Evolutionary conservation across 2,888 invertebrate genomes (phyloP), one percentile per base, ranked within the genome.

Genomic region (Phorcus lineatus): DNA sequence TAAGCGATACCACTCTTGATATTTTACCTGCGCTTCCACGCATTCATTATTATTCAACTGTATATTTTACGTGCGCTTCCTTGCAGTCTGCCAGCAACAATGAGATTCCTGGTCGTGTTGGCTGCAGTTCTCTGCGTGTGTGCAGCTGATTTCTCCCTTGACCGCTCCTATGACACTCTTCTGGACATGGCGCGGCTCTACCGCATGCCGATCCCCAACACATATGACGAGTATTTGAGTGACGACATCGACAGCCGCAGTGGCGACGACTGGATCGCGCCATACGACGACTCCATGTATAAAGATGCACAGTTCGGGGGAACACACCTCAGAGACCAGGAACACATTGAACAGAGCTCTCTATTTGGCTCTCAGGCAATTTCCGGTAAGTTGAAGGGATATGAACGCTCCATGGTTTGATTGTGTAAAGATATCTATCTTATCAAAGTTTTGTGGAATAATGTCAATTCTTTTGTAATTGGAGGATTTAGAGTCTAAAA

Each of bases 351-450:
- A 78, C 88, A 91, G 78, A 86, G 88, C 31, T 88, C 89, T 22
- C 85, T 91, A 1, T 89, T 88, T 70, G 90, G 90, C 53, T 88
- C 86, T 70, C 90, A 90, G 78, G 88, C 88, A n/a, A 87, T 90
- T 67, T 88, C 90, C 55, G 91, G 90, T 90, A 80, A 40, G 77
- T 47, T 47, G 11, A 47, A 6, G 11, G 6, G 36, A 36, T 36
- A 4, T 36, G 36, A 36, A 36, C 7, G 36, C 36, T 36, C 36
- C 36, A 36, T 7, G 36, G 7, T 36, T 4, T 36, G 36, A 36
- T 4, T 36, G 7, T 4, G 7, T 36, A 7, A 36, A 4, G 36
- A 36, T 7, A 36, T 36, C 7, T 7, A 36, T 36, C 7, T 36
- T 7, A 36, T 36, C 7, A 36, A 2, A 36, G 36, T 4, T 36